phyloP scores from a whole-genome alignment of 2,797 vertebrate species.

The Melanotaenia parkinsoni region DNA sequence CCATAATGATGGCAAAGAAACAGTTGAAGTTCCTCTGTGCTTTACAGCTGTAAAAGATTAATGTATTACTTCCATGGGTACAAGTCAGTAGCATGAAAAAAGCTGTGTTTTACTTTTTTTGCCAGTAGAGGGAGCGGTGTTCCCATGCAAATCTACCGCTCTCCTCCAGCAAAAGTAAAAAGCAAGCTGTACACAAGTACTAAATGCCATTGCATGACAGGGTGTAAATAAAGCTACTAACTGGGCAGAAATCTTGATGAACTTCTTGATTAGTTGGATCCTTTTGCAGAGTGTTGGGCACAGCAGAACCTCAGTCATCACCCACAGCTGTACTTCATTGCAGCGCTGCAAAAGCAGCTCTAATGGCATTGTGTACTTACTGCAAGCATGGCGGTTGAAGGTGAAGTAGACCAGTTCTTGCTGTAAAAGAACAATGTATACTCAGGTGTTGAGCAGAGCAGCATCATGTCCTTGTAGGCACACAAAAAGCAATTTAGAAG shows the following conservation, averaged over 20 bases:
- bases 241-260: conserved; percentile 98
- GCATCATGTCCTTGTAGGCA: background rate
- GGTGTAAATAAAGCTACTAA: conserved; percentile 78
- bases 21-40: conserved; percentile 96
- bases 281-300: conserved; percentile 92
- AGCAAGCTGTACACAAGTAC: conserved; percentile 2
- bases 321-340: conserved; percentile 97
- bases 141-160: conserved; percentile 9
- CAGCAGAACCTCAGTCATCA: conserved; percentile 94
- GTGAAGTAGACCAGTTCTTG: conserved; percentile 98
- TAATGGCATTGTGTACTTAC: conserved; percentile 87
- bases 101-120: conserved; percentile 34
- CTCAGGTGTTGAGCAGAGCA: background rate
- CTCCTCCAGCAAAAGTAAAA: background rate
- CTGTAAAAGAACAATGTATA: conserved; percentile 75
- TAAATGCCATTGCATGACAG: background rate
- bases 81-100: background rate
- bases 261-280: conserved; percentile 98
- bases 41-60: conserved; percentile 87
- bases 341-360: conserved; percentile 94
- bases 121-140: conserved; percentile 62
- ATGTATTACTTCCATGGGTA: background rate
- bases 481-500: background rate
- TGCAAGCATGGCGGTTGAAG: conserved; percentile 88
- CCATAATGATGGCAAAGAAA: conserved; percentile 98